phyloP scores from a whole-genome alignment of 2,797 vertebrate species.

The Enteromius trimaculatus region DNA sequence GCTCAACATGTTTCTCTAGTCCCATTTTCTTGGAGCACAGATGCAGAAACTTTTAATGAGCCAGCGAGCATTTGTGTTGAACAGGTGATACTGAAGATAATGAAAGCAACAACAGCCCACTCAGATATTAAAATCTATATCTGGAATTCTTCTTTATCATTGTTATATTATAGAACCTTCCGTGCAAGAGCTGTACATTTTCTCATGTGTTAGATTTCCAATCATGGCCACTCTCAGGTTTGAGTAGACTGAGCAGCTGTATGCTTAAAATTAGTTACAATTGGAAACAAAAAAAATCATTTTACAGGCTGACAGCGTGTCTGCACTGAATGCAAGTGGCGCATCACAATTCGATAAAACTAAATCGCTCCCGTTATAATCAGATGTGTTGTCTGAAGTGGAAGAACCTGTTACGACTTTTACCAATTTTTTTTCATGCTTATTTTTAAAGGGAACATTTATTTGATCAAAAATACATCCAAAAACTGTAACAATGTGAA shows the following conservation, averaged over 20 bases:
- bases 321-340: background rate
- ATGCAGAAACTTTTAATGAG: conserved; percentile 12
- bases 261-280: background rate
- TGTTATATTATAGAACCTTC: background rate
- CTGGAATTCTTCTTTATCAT: conserved; percentile 15
- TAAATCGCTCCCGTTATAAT: background rate
- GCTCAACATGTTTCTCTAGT: background rate
- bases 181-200: conserved; percentile 5
- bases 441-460: background rate
- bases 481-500: background rate
- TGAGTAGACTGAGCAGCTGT: background rate
- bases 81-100: conserved; percentile 24
- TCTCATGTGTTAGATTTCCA: background rate
- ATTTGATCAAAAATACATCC: background rate
- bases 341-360: background rate
- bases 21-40: conserved; percentile 4
- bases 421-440: background rate
- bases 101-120: conserved; percentile 12
- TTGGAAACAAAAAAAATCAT: background rate
- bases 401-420: background rate
- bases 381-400: background rate
- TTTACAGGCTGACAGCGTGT: background rate
- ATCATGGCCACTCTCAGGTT: background rate
- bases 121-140: background rate
- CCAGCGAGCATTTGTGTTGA: background rate